These are phyloP conservation scores for Acrocephalus kingi DNA, from an alignment of 2,113 vertebrate genomes.

Conservation along the genomic window DNA sequence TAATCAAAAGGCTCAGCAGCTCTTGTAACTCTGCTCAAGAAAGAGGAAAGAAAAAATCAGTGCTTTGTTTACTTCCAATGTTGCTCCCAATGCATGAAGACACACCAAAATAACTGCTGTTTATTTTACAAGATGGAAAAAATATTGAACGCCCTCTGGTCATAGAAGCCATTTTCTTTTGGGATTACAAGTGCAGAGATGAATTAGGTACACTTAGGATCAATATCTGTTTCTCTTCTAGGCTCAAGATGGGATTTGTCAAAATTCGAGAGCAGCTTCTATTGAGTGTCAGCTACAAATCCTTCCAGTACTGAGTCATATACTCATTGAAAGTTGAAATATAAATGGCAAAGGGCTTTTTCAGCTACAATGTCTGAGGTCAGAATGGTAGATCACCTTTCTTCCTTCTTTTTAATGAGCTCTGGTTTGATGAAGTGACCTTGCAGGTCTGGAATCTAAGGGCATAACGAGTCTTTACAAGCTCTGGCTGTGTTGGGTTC, in stretches of 20 bases:
- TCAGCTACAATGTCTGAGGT: constrained; percentile 76
- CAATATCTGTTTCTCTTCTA: constrained; percentile 88
- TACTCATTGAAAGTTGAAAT: constrained; percentile 80
- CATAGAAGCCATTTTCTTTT: constrained; percentile 85
- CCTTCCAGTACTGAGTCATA: constrained; percentile 80
- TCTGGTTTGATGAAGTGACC: constrained; percentile 79
- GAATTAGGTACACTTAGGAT: constrained; percentile 89
- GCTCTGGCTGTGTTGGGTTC: not conserved
- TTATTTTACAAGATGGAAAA: constrained; percentile 89
- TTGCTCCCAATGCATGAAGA: constrained; percentile 71
- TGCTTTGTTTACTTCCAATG: constrained; percentile 75
- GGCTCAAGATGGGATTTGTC: constrained; percentile 87
- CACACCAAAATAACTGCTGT: constrained; percentile 83
- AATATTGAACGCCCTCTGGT: constrained; percentile 86
- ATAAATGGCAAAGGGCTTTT: constrained; percentile 79
- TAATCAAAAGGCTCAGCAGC: constrained; percentile 42
- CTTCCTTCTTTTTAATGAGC: constrained; percentile 80
- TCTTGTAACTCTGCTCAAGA: constrained; percentile 47
- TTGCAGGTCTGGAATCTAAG: constrained; percentile 60
- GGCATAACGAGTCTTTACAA: constrained; percentile 31
- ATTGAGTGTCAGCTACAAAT: constrained; percentile 87
- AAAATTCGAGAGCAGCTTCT: constrained; percentile 84
- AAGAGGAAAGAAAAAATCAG: constrained; percentile 45
- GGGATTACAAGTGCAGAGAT: constrained; percentile 88
- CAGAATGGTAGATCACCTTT: constrained; percentile 74